Base-by-base conservation (phyloP, 2,888 invertebrate species). In the Drosophila fulvimacula region DNA sequence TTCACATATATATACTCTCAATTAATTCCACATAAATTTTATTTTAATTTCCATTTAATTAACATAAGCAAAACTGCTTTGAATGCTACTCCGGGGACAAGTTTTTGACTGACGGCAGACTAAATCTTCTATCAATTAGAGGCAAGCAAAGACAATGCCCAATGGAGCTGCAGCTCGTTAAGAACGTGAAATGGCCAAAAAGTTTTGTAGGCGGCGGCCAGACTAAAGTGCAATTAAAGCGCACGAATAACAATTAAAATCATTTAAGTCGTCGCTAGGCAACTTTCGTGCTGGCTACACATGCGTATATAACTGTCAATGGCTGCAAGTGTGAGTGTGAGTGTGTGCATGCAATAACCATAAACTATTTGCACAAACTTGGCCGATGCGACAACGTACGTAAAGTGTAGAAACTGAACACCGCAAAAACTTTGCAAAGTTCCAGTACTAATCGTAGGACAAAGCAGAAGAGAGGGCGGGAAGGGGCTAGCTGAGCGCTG, bases 331-430 rank as follows among this genome's bases (percentile, higher is more conserved):
- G 34, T 42, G 30, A 7, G 32, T 21, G 17, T 6, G 39, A 39
- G 59, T 56, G 51, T 68, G 60, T 53, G 60, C 69, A 53, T 77
- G 82, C 74, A 88, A 85, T 89, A 86, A 88, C 85, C 86, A 85
- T 88, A 88, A 89, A 86, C 88, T 88, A 86, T 86, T 88, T 86
- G 83, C 88, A 76, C 88, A 86, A 89, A 85, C 64, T 88, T 85
- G 58, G 59, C 52, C 71, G 70, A 74, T 85, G 66, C 88, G 76
- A 69, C 76, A 73, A 71, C 69, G 73, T 85, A 71, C 69, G 73
- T 85, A 73, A 58, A 80, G 69, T 78, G 72, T 66, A 57, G 73
- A 44, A 64, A 51, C 38, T 66, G 69, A 73, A 82, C 76, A 73
- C 89, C 89, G 79, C 86, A 88, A 75, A 85, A 86, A 82, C 74